Base-by-base conservation (phyloP, 2,797 vertebrate species). In the Enteromius viviparus region DNA sequence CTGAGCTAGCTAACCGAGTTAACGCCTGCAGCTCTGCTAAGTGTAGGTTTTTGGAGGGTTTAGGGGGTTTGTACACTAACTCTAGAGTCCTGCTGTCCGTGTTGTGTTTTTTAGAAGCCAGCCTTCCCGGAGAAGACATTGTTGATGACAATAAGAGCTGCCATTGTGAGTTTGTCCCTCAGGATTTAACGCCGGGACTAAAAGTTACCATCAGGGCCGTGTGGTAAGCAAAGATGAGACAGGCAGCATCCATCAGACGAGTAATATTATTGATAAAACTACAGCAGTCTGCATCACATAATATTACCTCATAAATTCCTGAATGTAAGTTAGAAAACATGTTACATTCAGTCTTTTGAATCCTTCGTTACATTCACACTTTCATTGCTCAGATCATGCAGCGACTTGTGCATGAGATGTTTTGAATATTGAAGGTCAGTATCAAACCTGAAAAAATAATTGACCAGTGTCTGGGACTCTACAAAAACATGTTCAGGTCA, bases 201-300 rank as follows among this genome's bases (percentile, higher is more conserved):
- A 99, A 99, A 95, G 96, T 97, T 92, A 96, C 97, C 93, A 99
- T 99, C 93, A 93, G 98, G 89, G 97, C 97, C 3, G 96, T 99
- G 89, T 99, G 98, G 98, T 99, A 96, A 92, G 96, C 89, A 53
- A 62, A 21, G 66, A 70, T 66, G 42, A 83, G 66, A 69, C 19
- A 11, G 40, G 19, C 69, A 79, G 34, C 64, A 55, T 26, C 53
- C 53, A 80, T 58, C 78, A 81, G 12, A 81, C 4, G 29, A 4
- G 40, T 58, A 71, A 76, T 71, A 81, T 51, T 81, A 72, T 72
- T 72, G 58, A 81, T 62, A n/a, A 81, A 49, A 72, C 55, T 45
- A 71, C 23, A 32, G 17, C 62, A 78, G 42, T 80, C 37, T 60
- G 53, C 66, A 80, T 80, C 53, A 71, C 53, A 60, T 45, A 71